Percentiles rank a stretch among this genome's conserved stretches.
Conservation (phyloP, 2,888 invertebrate species). For the Eretmocerus hayati region DNA sequence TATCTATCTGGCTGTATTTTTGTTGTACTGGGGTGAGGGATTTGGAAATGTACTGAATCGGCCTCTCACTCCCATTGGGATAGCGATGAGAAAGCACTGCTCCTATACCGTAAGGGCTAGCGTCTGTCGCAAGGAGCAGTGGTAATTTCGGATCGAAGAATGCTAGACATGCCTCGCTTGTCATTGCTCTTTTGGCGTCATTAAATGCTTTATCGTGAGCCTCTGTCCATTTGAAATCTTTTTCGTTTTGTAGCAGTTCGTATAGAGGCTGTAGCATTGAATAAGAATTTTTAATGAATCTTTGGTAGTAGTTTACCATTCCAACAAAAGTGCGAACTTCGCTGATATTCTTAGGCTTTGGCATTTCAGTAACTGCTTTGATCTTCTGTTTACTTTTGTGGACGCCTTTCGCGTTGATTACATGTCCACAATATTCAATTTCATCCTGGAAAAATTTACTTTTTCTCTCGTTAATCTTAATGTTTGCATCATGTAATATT, state of each 20-base stretch:
- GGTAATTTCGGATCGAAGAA: constrained; percentile 23
- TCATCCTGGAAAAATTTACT: constrained; percentile 11
- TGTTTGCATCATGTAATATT: constrained; percentile 2
- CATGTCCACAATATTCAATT: constrained; percentile 15
- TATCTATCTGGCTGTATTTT: no score
- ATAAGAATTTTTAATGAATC: no score
- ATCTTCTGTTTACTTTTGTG: constrained; percentile 13
- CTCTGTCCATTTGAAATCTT: constrained; percentile 2
- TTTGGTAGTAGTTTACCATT: no score
- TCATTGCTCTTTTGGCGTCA: constrained; percentile 27
- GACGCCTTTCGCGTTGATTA: constrained; percentile 16
- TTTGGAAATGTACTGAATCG: constrained; percentile 1
- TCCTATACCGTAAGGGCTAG: constrained; percentile 8
- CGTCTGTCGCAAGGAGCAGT: constrained; percentile 20
- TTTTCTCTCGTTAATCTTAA: background rate
- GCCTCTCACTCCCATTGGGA: background rate
- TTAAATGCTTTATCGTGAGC: constrained; percentile 2
- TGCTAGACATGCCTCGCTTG: constrained; percentile 18
- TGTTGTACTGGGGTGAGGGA: background rate
- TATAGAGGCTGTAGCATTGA: constrained; percentile 6
- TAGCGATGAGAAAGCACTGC: constrained; percentile 8
- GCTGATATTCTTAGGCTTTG: constrained; percentile 11
- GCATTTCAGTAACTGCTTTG: constrained; percentile 25
- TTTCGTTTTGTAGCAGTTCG: background rate
- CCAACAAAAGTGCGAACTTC: constrained; percentile 16